Evolutionary conservation across 2,113 vertebrate species (phyloP).

Genomic region (Clarias gariepinus): DNA sequence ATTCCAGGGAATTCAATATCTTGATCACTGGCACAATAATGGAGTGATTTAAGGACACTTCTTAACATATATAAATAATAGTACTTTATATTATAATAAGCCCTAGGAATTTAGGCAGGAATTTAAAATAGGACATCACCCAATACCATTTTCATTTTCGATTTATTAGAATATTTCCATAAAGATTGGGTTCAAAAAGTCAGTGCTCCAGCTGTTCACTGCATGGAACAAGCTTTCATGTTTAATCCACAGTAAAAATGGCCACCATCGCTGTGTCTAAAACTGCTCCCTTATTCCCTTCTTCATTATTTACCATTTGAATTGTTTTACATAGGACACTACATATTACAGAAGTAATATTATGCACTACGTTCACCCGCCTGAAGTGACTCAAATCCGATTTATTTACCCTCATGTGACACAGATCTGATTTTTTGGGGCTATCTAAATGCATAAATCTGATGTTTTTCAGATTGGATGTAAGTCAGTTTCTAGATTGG

Average conservation of each 20-base stretch:
- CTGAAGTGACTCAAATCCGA: too few relatives aligned
- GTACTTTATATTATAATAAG: not conserved
- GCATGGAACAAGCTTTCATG: not conserved
- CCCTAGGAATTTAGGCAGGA: not conserved
- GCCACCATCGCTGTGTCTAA: not conserved
- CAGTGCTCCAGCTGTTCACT: not conserved
- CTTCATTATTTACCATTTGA: conserved; percentile 11
- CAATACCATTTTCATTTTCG: not conserved
- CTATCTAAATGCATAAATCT: too few relatives aligned
- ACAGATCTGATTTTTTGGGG: too few relatives aligned
- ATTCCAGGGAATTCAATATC: conserved; percentile 28
- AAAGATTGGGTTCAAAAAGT: not conserved
- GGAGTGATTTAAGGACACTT: conserved; percentile 8
- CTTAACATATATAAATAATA: not conserved
- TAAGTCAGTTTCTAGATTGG: too few relatives aligned
- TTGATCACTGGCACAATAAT: conserved; percentile 23
- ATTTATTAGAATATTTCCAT: not conserved
- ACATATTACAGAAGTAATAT: not conserved
- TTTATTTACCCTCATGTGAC: too few relatives aligned
- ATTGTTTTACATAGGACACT: conserved; percentile 4
- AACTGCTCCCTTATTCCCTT: not conserved
- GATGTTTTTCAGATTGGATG: too few relatives aligned
- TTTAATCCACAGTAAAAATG: conserved; percentile 2
- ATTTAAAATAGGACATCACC: not conserved
- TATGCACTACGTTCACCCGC: too few relatives aligned